Evolutionary conservation across 2,888 invertebrate genomes (phyloP), one percentile per base, ranked within the genome.

Genomic region (Yponomeuta sedellus): DNA sequence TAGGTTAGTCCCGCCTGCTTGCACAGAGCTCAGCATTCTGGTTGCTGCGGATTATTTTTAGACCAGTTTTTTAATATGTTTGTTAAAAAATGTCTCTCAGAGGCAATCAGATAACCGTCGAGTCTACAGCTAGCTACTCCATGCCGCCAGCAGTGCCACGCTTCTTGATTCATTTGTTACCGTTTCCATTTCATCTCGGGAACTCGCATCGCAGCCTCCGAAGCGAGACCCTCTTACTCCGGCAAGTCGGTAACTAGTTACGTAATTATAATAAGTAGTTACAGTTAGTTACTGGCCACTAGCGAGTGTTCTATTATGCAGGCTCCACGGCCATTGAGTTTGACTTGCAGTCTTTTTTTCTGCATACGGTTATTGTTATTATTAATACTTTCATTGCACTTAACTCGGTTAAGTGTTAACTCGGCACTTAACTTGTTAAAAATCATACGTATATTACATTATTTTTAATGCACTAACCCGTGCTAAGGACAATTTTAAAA

Each of bases 131-230:
- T 25, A 22, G 22, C 61, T 25, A 61, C 61, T 34, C 59, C 25
- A 25, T 22, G 59, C 28, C 44, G 12, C 28, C 25, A 12, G n/a
- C 61, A 63, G 20, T 44, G 12, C 19, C 39, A 63, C 44, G 44
- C 6, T 52, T 12, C 63, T 44, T 44, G 63, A 63, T 63, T 63
- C 63, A 63, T 22, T 63, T 63, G n/a, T 61, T 20, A 63, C 63
- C 63, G 63, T 63, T 63, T 63, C 44, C 63, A 44, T 63, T 63
- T 63, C 63, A 63, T 63, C 63, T 63, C 63, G 11, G 25, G 28
- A 3, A 10, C 19, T 10, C 58, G 58, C n/a, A n/a, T 11, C 58
- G 44, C 44, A 52, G 44, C 16, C 44, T 16, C 44, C 44, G 16
- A 16, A 52, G 44, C 44, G 44, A 16, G 16, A 52, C 44, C 44